Evolutionary conservation across 2,797 vertebrate species (phyloP).

Genomic region (Myiotriccus ornatus): DNA sequence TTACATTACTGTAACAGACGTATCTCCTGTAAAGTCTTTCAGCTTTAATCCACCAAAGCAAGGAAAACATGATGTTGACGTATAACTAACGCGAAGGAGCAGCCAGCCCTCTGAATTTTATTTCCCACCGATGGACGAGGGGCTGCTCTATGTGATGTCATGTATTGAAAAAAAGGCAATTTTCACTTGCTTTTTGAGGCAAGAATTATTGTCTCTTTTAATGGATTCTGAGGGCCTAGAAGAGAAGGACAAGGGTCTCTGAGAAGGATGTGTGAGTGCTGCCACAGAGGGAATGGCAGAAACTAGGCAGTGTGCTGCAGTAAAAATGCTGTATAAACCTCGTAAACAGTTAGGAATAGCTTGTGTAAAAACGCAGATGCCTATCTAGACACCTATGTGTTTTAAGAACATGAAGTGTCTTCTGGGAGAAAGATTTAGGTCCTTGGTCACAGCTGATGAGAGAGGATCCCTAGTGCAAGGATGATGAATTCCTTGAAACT

Average conservation of each 20-base stretch:
- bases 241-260: not conserved
- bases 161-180: not conserved
- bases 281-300: not conserved
- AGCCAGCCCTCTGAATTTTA: not conserved
- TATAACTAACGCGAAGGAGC: not conserved
- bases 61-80: not conserved
- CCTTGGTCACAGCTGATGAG: not conserved
- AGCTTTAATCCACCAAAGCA: slow-evolving; percentile 6
- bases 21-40: slow-evolving; percentile 13
- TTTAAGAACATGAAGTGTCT: not conserved
- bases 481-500: not conserved
- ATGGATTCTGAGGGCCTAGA: not conserved
- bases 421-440: not conserved
- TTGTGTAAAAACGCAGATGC: not conserved
- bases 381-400: not conserved
- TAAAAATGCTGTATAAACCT: not conserved
- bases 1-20: slow-evolving; percentile 31
- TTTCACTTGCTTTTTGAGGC: not conserved
- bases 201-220: not conserved
- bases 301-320: not conserved
- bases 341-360: not conserved
- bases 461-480: no score
- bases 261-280: not conserved
- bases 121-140: not conserved
- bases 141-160: not conserved